Base-by-base conservation (phyloP, 2,888 invertebrate genomes). In the Ophion ellenae region DNA sequence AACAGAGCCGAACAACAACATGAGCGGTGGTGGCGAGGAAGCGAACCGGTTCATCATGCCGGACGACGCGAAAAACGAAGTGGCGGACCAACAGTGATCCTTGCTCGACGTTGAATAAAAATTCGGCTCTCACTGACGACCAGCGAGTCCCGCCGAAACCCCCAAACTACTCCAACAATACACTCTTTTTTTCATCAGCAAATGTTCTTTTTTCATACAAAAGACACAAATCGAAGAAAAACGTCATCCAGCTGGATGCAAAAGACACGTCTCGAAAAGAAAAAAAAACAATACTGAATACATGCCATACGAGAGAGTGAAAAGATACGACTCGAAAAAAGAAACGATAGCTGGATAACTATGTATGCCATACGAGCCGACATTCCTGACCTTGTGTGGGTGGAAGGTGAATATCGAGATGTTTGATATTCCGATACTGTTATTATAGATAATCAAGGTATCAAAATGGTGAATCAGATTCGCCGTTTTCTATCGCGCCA, bases 401-500 rank as follows among this genome's bases (percentile, higher is more conserved):
- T 53, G 53, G 11, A 14, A 53, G 53, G 14, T 2, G 14, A 53
- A 17, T 53, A 53, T 53, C 17, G 53, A 53, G 53, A 3, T 53
- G 14, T 47, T 53, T 17, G 53, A 53, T 14, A 53, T 53, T 53
- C 9, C n/a, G 40, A 24, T 73, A 76, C 36, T 73, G 36, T 77
- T 73, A 70, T 81, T 36, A 81, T 63, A 40, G 63, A 76, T 47
- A 53, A 61, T 47, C 66, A 67, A 59, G 64, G 66, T 17, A 83
- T 53, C 40, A 59, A 81, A 75, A 74, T 59, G 66, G 77, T 83
- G 64, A 86, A 86, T 78, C 53, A 20, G 47, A 81, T 83, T 78
- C 59, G 69, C 64, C 69, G 64, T 78, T 81, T 66, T 78, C 53
- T 40, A 70, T 61, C 47, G 78, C 59, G 86, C 86, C 83, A 83